Evolutionary conservation across 2,113 vertebrate genomes (phyloP), one percentile per base, ranked within the genome.

Genomic region (Proteles cristata): DNA sequence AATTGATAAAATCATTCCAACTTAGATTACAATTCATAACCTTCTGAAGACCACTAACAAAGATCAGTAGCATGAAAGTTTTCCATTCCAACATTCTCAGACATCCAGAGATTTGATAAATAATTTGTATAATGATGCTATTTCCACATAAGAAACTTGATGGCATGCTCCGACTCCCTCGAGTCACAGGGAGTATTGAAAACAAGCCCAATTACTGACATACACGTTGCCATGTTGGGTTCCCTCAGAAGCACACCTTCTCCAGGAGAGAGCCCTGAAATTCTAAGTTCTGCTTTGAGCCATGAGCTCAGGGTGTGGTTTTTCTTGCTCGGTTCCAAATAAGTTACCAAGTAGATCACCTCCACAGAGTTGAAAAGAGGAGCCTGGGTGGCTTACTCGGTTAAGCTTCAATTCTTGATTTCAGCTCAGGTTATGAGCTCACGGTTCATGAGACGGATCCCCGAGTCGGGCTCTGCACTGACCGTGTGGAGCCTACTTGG

Each of bases 111-210:
- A 23, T 90, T 48, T 94, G 50, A 92, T 66, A 95, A 85, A 88
- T 63, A 81, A 94, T 66, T 77, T 90, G 33, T 65, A 94, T 6
- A 12, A 73, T 48, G 39, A 91, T 7, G 28, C 31, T 61, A 33
- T n/a, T 93, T 88, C 96, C 89, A 81, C 66, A 76, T 93, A 73
- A 77, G 77, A 94, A 90, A 48, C 74, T 82, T 84, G 12, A 89
- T 58, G 65, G 26, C 71, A 81, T 93, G 26, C 11, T 76, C 35
- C 7, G 23, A 90, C 48, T 55, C 65, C 31, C n/a, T 87, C 2
- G 2, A 93, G 77, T 94, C 68, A 86, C 48, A 71, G 16, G 17
- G 1, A 74, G 35, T 65, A 76, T 92, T 77, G 73, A 83, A 83
- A 71, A 73, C 11, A 71, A 45, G 66, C 74, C 68, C 11, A 3